Evolutionary conservation across 2,888 invertebrate species (phyloP).

Genomic region (Drosophila nr. perissopoda): DNA sequence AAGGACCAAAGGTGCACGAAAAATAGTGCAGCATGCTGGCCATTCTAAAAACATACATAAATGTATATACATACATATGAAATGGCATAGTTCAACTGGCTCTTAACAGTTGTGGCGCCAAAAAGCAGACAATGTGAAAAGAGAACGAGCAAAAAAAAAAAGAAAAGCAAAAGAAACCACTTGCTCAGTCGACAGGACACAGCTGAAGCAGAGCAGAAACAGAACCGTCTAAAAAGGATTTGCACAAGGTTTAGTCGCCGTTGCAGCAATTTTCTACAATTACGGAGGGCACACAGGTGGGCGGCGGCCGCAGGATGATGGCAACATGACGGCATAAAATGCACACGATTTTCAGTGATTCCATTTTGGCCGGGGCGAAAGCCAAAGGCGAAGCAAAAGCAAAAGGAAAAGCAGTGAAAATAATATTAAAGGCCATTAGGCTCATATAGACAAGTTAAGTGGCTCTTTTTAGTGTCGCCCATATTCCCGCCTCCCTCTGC

Average conservation of each 20-base stretch:
- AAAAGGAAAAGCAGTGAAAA: slow-evolving; percentile 71
- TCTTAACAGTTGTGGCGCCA: slow-evolving; percentile 82
- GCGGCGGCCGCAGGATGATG: slow-evolving; percentile 49
- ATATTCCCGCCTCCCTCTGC: neutral
- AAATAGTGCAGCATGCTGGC: slow-evolving; percentile 74
- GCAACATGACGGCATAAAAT: slow-evolving; percentile 75
- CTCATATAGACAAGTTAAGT: slow-evolving; percentile 85
- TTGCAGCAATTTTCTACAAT: slow-evolving; percentile 82
- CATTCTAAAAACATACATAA: neutral
- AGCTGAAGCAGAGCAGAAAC: slow-evolving; percentile 14
- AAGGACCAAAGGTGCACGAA: slow-evolving; percentile 62
- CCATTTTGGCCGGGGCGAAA: slow-evolving; percentile 46
- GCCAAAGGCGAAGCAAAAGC: slow-evolving; percentile 27
- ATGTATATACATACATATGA: slow-evolving; percentile 47
- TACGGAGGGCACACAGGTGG: slow-evolving; percentile 71
- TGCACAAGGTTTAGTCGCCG: slow-evolving; percentile 79
- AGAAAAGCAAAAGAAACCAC: slow-evolving; percentile 30
- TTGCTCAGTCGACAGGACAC: slow-evolving; percentile 45
- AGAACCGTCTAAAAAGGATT: slow-evolving; percentile 75
- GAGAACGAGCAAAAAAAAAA: slow-evolving; percentile 12
- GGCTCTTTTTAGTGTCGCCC: slow-evolving; percentile 79
- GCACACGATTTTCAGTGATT: slow-evolving; percentile 80
- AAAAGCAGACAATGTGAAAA: slow-evolving; percentile 60
- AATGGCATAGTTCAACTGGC: slow-evolving; percentile 81
- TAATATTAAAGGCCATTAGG: slow-evolving; percentile 85